Evolutionary conservation across 2,888 invertebrate genomes (phyloP), one percentile per base, ranked within the genome.

Genomic region (Dolichomitus sp.): DNA sequence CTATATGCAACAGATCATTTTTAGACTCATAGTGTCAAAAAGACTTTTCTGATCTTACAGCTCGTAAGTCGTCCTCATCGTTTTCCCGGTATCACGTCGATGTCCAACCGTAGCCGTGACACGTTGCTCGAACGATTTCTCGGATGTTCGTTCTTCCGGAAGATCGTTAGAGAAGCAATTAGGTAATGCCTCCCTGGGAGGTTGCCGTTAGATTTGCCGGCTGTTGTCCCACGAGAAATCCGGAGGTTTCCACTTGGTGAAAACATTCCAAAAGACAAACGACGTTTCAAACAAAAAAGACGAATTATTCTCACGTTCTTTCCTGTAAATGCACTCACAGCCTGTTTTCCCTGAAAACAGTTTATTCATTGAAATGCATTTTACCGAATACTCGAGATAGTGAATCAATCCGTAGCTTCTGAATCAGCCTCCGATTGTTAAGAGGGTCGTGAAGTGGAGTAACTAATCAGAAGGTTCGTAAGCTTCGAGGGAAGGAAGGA

Each of bases 181-280:
- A 89, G 86, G 86, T 90, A 90, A 90, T 90, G 90, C 79, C 87
- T 87, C 84, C 81, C 59, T 19, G 88, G 88, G 87, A 87, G 75
- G 42, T 33, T 65, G 52, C 40, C 37, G 11, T 30, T 61, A 19
- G 33, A 1, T 17, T 40, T 33, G 12, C 17, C 45, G 19, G 19
- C 45, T 40, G 33, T 48, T 19, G 72, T 70, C 19, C 63, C 14
- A 52, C 68, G 82, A 89, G 90, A 88, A 72, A 87, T 86, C 83
- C 84, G 84, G 27, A 14, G 0, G 14, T 27, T 45, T 27, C 23
- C 65, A 84, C 86, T 68, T 11, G 23, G 19, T 11, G 65, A 75
- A 48, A 59, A 70, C 72, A 73, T 61, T 73, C 12, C 33, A 48
- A 61, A 48, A 61, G 72, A 73, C 61, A 73, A 73, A 73, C 72